Evolutionary conservation across 2,888 invertebrate genomes (phyloP), one percentile per base, ranked within the genome.

Genomic region (Blera fallax): DNA sequence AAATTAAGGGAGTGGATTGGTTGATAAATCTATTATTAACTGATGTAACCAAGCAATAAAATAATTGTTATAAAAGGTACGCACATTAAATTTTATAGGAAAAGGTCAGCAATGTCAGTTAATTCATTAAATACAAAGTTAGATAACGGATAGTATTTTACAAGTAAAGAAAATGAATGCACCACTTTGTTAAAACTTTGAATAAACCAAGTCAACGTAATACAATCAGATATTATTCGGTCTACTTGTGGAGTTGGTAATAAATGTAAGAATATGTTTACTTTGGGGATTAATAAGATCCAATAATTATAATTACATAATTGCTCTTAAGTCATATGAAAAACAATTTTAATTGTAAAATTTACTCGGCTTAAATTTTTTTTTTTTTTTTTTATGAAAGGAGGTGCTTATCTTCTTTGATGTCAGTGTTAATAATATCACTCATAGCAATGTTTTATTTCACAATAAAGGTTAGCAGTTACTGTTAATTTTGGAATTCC

Each of bases 121-220:
- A n/a, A n/a, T n/a, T n/a, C n/a, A n/a, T 18, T 43, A 43, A 10
- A 48, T 21, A 11, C 4, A 6, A 11, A 48, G 18, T 18, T 21
- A 40, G n/a, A 32, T 32, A n/a, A 14, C 4, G 1, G 14, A 14
- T 14, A 14, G 14, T n/a, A 14, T 14, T 14, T 40, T 0, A 40
- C 5, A 14, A 0, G 40, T 40, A 14, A 45, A 18, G 10, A 10
- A 21, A 48, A n/a, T 56, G 8, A 32, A 21, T 48, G n/a, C 40
- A 14, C 14, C 3, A 16, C 18, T 45, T 56, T 56, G 21, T 45
- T 45, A 56, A 45, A 34, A 21, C 32, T 56, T 45, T 58, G 70
- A 70, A 70, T 58, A 58, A 56, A 50, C 8, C 48, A 72, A 72
- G 40, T 24, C 7, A 21, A 56, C 11, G 29, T 45, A 21, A 62